Percentiles rank a stretch among this genome's conserved stretches.
phyloP scores from a whole-genome alignment of 1,140 invertebrate species.

The Pogonus chalceus region DNA sequence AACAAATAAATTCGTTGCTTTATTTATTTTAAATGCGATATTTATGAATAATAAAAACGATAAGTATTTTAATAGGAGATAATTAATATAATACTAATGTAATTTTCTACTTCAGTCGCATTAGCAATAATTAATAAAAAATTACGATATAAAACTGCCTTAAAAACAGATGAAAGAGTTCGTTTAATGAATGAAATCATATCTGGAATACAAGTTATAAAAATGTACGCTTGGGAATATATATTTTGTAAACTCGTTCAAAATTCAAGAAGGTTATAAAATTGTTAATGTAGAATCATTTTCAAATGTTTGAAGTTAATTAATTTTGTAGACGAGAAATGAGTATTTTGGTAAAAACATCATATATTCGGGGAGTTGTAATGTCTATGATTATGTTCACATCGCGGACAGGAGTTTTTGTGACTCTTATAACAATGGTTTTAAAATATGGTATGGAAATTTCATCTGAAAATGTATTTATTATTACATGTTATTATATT shows the following conservation, averaged over 20 bases:
- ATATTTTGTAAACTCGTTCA: conserved; percentile 50
- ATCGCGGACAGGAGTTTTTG: conserved; percentile 63
- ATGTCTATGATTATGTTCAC: conserved; percentile 58
- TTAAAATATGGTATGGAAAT: conserved; percentile 31
- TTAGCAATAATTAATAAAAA: conserved; percentile 33
- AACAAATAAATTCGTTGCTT: no score
- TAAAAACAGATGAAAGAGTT: conserved; percentile 49
- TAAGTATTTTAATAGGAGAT: no score
- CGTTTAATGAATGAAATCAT: conserved; percentile 55
- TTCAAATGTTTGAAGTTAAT: background rate
- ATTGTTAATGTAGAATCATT: background rate
- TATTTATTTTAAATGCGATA: no score
- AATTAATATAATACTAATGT: no score
- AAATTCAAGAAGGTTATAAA: conserved; percentile 9
- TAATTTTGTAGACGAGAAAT: conserved; percentile 39
- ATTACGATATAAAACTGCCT: conserved; percentile 39
- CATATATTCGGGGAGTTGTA: conserved; percentile 56
- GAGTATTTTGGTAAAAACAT: conserved; percentile 50
- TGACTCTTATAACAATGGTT: conserved; percentile 61
- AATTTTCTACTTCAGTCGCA: conserved; percentile 17
- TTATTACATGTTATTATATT: conserved; percentile 44
- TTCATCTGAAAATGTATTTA: conserved; percentile 46
- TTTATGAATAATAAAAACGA: no score
- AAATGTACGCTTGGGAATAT: conserved; percentile 87
- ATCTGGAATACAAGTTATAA: conserved; percentile 55